A percentile compares a stretch with the other conserved stretches of the same genome.
These are phyloP conservation scores for Chiroxiphia lanceolata DNA, from an alignment of 2,797 vertebrate genomes.

Conservation along the genomic window DNA sequence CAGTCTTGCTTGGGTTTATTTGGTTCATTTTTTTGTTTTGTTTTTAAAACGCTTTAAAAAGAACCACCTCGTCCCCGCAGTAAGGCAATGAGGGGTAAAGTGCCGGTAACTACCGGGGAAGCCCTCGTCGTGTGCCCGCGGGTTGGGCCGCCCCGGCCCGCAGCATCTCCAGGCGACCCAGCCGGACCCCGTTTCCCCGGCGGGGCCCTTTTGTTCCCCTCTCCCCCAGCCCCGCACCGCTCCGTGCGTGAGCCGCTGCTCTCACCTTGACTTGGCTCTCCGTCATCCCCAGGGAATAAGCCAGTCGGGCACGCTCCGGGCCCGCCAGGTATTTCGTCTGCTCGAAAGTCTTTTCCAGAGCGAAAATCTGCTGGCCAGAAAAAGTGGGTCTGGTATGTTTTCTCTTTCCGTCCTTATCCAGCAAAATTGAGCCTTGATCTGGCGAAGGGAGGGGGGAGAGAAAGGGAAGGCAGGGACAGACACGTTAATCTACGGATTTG, in stretches of 20 bases:
- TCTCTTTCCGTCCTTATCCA: conserved; percentile 96
- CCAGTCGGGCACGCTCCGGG: conserved; percentile 90
- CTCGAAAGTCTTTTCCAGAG: conserved; percentile 97
- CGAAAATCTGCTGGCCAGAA: conserved; percentile 97
- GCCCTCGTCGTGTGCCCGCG: background rate
- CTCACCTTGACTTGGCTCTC: conserved; percentile 98
- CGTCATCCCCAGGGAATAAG: conserved; percentile 95
- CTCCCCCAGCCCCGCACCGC: background rate
- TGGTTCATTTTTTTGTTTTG: background rate
- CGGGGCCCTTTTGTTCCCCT: background rate
- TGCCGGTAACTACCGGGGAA: background rate
- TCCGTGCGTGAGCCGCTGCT: background rate
- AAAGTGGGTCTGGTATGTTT: conserved; percentile 97
- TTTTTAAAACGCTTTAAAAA: background rate
- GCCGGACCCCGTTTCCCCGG: rapidly evolving
- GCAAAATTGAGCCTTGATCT: conserved; percentile 92
- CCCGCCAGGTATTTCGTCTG: conserved; percentile 97
- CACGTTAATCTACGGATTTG: conserved; percentile 11
- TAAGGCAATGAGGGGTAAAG: background rate
- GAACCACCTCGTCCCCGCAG: background rate
- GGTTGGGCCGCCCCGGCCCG: background rate
- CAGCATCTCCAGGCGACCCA: background rate
- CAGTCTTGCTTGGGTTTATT: background rate
- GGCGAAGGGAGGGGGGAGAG: conserved; percentile 35
- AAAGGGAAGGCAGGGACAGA: conserved; percentile 36